Percentiles rank a stretch among this genome's conserved stretches.
These are phyloP conservation scores for Labeo rohita DNA, from an alignment of 2,113 vertebrate genomes.

Conservation along the genomic window DNA sequence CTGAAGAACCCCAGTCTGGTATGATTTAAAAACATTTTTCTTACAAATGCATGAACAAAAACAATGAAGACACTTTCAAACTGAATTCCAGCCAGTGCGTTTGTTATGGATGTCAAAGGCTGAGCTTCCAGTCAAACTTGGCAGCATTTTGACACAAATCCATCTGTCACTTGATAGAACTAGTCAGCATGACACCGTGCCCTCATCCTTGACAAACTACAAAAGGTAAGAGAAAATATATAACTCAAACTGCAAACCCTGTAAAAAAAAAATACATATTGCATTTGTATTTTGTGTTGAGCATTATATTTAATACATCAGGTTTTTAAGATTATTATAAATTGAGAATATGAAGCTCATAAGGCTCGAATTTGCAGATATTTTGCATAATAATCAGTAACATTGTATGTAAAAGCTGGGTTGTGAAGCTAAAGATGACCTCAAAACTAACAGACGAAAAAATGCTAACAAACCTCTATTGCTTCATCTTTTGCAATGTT, in stretches of 20 bases:
- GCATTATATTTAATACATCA: too few species aligned
- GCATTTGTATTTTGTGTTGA: not conserved
- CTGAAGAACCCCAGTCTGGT: too few species aligned
- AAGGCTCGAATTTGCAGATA: too few species aligned
- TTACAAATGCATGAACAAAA: not conserved
- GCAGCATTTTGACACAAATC: constrained; percentile 1
- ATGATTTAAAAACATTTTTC: too few species aligned
- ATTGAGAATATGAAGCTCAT: too few species aligned
- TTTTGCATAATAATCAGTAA: too few species aligned
- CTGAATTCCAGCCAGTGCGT: not conserved
- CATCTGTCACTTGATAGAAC: constrained; percentile 4
- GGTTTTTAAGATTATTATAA: too few species aligned
- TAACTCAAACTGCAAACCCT: not conserved
- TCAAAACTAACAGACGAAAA: not conserved
- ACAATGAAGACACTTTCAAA: not conserved
- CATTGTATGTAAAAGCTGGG: too few species aligned
- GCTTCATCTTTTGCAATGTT: not conserved
- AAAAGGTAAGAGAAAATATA: not conserved
- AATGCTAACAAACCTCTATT: not conserved
- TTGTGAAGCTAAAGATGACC: not conserved
- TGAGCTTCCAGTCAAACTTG: not conserved
- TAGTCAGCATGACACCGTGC: not conserved
- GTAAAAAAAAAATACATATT: not conserved
- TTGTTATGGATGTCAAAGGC: constrained; percentile 8
- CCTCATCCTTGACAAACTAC: not conserved